Evolutionary conservation across 2,888 invertebrate species (phyloP).

Genomic region (Digitonthophagus gazella): DNA sequence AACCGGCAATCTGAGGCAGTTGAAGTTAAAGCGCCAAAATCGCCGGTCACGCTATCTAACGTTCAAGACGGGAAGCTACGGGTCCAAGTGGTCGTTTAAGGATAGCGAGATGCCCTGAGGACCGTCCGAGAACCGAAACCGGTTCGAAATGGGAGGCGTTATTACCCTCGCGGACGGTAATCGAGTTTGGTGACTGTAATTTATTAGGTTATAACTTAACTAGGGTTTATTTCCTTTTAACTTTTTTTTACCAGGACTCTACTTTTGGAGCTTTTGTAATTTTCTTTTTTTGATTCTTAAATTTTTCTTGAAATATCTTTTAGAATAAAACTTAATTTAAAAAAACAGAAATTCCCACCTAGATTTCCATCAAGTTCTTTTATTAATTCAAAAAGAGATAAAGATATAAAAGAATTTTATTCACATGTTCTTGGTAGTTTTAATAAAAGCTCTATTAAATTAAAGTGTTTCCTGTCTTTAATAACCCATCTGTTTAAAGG

Average conservation of each 20-base stretch:
- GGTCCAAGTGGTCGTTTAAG: background rate
- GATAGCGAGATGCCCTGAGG: background rate
- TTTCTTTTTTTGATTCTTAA: background rate
- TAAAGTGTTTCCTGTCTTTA: too few species aligned
- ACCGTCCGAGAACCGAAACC: background rate
- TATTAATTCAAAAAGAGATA: too few species aligned
- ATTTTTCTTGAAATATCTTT: background rate
- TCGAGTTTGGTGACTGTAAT: background rate
- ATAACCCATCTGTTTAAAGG: too few species aligned
- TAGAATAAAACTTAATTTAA: too few species aligned
- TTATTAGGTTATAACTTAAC: background rate
- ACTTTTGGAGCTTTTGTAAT: background rate
- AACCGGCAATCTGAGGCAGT: background rate
- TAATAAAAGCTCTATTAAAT: too few species aligned
- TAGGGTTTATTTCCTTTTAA: background rate
- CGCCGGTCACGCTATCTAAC: background rate
- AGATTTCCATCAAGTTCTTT: too few species aligned
- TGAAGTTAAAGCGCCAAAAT: background rate
- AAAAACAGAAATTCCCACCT: too few species aligned
- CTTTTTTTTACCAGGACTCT: background rate
- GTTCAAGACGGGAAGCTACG: background rate
- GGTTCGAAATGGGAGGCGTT: background rate
- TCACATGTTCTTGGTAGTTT: too few species aligned
- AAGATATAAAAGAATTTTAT: too few species aligned
- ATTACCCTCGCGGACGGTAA: background rate